A percentile compares a stretch with the other conserved stretches of the same genome.
phyloP scores from a whole-genome alignment of 1,140 invertebrate species.

The Drosophila lowei region DNA sequence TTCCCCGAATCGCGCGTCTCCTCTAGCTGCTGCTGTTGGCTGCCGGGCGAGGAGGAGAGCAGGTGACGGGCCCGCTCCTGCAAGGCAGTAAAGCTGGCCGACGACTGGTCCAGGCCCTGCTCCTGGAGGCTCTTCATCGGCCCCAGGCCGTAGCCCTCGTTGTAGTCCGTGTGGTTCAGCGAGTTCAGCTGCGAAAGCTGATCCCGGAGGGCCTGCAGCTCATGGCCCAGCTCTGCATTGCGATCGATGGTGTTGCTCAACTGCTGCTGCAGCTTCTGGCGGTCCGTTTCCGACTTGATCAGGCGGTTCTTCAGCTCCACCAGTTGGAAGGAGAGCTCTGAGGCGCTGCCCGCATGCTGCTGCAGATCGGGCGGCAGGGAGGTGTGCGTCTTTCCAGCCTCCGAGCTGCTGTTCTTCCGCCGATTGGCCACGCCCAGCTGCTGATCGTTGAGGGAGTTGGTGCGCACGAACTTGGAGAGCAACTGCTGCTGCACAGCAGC shows the following conservation, averaged over 20 bases:
- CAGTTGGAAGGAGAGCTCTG: conserved; percentile 82
- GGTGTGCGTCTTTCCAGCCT: conserved; percentile 47
- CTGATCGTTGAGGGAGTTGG: conserved; percentile 74
- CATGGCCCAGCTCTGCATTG: conserved; percentile 84
- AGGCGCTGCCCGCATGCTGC: conserved; percentile 56
- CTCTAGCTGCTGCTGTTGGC: conserved; percentile 39
- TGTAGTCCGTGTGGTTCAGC: conserved; percentile 85
- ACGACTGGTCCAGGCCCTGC: conserved; percentile 45
- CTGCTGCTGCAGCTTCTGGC: conserved; percentile 85
- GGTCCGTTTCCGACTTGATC: conserved; percentile 84
- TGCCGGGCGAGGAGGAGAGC: conserved; percentile 67
- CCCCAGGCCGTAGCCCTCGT: conserved; percentile 84
- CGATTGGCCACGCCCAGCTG: conserved; percentile 62
- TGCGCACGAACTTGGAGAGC: conserved; percentile 60
- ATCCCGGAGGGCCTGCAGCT: conserved; percentile 85
- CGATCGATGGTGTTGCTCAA: conserved; percentile 84
- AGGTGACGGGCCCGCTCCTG: conserved; percentile 84
- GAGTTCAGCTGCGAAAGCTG: conserved; percentile 83
- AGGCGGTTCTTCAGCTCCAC: conserved; percentile 84
- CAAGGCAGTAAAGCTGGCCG: conserved; percentile 76
- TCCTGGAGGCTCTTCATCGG: conserved; percentile 60
- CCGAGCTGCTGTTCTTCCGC: conserved; percentile 44
- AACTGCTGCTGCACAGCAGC: conserved; percentile 31
- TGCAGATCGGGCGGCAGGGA: conserved; percentile 74
- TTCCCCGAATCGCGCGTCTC: conserved; percentile 80